phyloP scores from a whole-genome alignment of 2,797 vertebrate species.

The Echiichthys vipera region DNA sequence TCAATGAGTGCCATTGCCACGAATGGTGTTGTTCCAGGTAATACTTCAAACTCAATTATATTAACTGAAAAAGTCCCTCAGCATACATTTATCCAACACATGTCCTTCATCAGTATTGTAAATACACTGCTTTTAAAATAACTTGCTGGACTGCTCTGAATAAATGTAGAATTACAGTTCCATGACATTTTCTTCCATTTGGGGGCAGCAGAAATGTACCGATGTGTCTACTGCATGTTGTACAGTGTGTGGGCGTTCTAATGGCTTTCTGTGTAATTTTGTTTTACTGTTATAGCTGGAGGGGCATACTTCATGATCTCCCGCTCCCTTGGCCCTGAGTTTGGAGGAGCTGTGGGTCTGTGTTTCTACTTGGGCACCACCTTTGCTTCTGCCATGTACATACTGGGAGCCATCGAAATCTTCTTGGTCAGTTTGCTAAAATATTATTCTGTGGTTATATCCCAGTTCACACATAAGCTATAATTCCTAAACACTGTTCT shows the following conservation, averaged over 20 bases:
- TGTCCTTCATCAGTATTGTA: background rate
- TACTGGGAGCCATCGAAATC: conserved; percentile 97
- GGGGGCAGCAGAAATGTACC: conserved; percentile 37
- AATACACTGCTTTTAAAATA: background rate
- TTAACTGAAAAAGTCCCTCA: background rate
- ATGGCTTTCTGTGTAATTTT: background rate
- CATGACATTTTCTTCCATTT: conserved; percentile 17
- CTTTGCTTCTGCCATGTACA: conserved; percentile 98
- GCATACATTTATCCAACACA: background rate
- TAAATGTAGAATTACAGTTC: background rate
- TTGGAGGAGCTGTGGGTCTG: conserved; percentile 97
- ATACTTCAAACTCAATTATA: conserved; percentile 4
- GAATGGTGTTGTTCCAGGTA: conserved; percentile 98
- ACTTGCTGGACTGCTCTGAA: background rate
- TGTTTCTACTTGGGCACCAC: conserved; percentile 99
- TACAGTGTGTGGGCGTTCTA: background rate
- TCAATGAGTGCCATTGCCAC: conserved; percentile 99
- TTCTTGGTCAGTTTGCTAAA: conserved; percentile 89
- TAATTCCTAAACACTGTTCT: background rate
- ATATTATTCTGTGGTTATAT: background rate
- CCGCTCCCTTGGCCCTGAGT: conserved; percentile 96
- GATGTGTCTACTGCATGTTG: background rate
- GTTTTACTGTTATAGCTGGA: conserved; percentile 86
- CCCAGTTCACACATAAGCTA: conserved; percentile 2
- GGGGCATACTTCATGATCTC: conserved; percentile 99